Evolutionary conservation across 1,140 invertebrate species (phyloP).

Genomic region (Ooceraea biroi): DNA sequence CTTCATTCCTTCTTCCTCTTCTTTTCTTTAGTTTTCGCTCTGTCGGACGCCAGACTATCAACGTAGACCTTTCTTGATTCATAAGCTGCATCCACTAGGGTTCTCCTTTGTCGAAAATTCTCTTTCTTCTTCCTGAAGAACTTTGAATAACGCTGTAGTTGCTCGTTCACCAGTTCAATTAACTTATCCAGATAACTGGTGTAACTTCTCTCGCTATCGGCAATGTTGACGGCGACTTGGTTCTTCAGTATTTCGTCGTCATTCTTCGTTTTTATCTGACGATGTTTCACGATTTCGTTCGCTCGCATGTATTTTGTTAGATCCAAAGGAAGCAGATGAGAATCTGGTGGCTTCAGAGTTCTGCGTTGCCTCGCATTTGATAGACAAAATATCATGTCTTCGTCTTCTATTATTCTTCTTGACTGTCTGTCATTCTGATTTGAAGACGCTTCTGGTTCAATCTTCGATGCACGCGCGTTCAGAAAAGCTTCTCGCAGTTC

Average conservation of each 20-base stretch:
- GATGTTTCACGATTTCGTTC: slow-evolving; percentile 49
- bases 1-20: slow-evolving; percentile 25
- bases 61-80: slow-evolving; percentile 53
- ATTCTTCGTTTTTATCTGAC: slow-evolving; percentile 50
- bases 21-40: neutral
- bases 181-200: slow-evolving; percentile 47
- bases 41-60: neutral
- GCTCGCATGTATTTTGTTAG: slow-evolving; percentile 53
- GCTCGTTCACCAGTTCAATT: slow-evolving; percentile 6
- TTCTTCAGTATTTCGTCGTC: slow-evolving; percentile 67
- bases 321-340: slow-evolving; percentile 58
- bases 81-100: slow-evolving; percentile 31
- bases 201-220: slow-evolving; percentile 51
- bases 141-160: slow-evolving; percentile 6
- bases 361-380: slow-evolving; percentile 21
- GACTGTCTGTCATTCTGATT: neutral
- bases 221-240: slow-evolving; percentile 27
- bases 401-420: neutral
- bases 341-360: slow-evolving; percentile 44
- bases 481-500: slow-evolving; percentile 71
- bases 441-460: neutral
- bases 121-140: slow-evolving; percentile 28
- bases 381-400: slow-evolving; percentile 17
- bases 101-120: slow-evolving; percentile 18
- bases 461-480: slow-evolving; percentile 7